These are phyloP conservation scores for Syritta pipiens DNA, from an alignment of 2,888 invertebrate genomes.

Conservation along the genomic window DNA sequence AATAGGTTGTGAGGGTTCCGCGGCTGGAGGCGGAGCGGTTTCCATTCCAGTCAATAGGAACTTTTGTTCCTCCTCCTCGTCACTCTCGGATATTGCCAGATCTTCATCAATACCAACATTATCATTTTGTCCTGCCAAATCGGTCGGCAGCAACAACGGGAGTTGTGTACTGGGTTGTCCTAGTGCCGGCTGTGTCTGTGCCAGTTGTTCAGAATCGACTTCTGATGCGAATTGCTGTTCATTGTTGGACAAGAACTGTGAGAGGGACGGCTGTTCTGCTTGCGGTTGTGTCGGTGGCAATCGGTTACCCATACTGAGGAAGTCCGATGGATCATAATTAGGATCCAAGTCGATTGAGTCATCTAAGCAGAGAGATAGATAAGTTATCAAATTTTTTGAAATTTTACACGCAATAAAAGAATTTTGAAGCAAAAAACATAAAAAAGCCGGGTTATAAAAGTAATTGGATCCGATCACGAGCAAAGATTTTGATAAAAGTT, in stretches of 20 bases:
- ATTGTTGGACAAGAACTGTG: conserved; percentile 72
- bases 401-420: not conserved
- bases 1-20: not conserved
- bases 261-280: conserved; percentile 65
- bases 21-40: not conserved
- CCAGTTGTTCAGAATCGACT: conserved; percentile 69
- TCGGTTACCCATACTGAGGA: conserved; percentile 82
- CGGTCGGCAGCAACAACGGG: conserved; percentile 71
- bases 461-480: conserved; percentile 50
- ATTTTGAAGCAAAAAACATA: conserved; percentile 19
- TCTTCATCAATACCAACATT: conserved; percentile 86
- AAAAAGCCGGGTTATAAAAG: conserved; percentile 22
- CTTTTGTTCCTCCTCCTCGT: conserved; percentile 80
- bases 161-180: conserved; percentile 53
- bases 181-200: conserved; percentile 44
- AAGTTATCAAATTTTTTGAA: not conserved
- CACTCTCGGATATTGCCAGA: conserved; percentile 88
- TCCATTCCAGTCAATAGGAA: conserved; percentile 65
- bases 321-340: conserved; percentile 92
- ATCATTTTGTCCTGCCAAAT: conserved; percentile 75
- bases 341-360: conserved; percentile 89
- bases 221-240: conserved; percentile 67
- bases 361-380: conserved; percentile 81
- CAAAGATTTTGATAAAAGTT: too few species aligned
- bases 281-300: conserved; percentile 62